Conservation (phyloP, 2,888 invertebrate species). For the Mallateleia sp. region DNA sequence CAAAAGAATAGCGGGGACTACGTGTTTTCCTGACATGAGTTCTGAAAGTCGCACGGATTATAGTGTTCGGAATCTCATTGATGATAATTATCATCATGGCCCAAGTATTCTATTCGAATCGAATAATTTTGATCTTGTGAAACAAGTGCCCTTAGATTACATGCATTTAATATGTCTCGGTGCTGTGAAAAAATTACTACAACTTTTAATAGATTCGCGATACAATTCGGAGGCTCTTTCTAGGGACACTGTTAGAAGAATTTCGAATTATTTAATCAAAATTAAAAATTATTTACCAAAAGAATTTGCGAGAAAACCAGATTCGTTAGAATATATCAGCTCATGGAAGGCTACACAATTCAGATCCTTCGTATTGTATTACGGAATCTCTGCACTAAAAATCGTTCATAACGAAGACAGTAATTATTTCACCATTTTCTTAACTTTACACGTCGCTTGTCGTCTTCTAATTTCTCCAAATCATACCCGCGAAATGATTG, state of each 20-base stretch:
- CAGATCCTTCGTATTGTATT: conserved; percentile 13
- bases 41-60: conserved; percentile 12
- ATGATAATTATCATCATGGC: conserved; percentile 22
- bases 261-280: conserved; percentile 10
- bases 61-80: not conserved
- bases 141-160: conserved; percentile 30
- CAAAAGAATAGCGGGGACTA: not conserved
- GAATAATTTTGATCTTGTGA: conserved; percentile 32
- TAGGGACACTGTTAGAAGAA: not conserved
- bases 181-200: conserved; percentile 16
- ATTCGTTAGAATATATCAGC: not conserved
- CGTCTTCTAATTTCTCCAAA: conserved; percentile 9
- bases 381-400: not conserved
- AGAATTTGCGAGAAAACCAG: conserved; percentile 23
- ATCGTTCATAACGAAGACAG: not conserved
- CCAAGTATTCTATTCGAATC: not conserved
- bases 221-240: not conserved
- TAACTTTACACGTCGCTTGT: too few species aligned
- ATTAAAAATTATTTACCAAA: conserved; percentile 1
- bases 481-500: not conserved
- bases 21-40: not conserved
- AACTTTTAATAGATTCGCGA: not conserved
- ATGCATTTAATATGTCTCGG: conserved; percentile 30
- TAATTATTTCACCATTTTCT: too few species aligned
- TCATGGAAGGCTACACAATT: conserved; percentile 37